phyloP scores from a whole-genome alignment of 2,888 invertebrate genomes.

The Drosophila meridiana region DNA sequence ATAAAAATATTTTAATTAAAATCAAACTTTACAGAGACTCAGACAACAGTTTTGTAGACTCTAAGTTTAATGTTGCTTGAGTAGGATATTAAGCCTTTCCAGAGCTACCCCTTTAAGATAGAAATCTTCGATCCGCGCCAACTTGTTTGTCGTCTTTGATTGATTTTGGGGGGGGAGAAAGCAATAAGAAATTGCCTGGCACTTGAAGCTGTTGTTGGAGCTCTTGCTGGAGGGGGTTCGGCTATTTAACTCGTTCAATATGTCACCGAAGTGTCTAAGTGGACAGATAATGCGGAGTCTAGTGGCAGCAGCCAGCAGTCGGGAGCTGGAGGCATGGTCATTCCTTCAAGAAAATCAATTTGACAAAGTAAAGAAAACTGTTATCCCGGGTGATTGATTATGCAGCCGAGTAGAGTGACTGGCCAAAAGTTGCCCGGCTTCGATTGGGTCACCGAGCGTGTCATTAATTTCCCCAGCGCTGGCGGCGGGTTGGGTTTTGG shows the following conservation, averaged over 20 bases:
- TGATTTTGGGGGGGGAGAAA: constrained; percentile 45
- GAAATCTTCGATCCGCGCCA: constrained; percentile 13
- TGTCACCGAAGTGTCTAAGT: constrained; percentile 75
- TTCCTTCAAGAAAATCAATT: constrained; percentile 65
- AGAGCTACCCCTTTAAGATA: neutral
- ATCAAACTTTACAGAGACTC: neutral
- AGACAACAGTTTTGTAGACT: neutral
- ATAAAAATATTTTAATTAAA: neutral
- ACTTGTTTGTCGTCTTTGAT: constrained; percentile 65
- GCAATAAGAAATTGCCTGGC: constrained; percentile 47
- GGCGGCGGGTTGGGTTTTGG: constrained; percentile 1
- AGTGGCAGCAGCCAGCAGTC: constrained; percentile 9
- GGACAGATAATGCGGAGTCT: constrained; percentile 61
- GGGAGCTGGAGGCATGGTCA: constrained; percentile 10
- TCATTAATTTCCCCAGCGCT: constrained; percentile 66
- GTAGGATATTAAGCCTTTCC: neutral
- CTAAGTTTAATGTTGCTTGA: neutral
- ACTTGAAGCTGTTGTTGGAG: constrained; percentile 33
- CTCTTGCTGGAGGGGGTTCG: constrained; percentile 31
- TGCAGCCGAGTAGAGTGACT: constrained; percentile 70
- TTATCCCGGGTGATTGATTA: constrained; percentile 79
- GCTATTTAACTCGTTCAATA: constrained; percentile 79
- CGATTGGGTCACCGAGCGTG: constrained; percentile 68
- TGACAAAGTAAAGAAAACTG: constrained; percentile 68
- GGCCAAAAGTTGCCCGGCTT: constrained; percentile 60